These are phyloP conservation scores for Polyodon spathula DNA, from an alignment of 2,113 vertebrate genomes.

Conservation along the genomic window DNA sequence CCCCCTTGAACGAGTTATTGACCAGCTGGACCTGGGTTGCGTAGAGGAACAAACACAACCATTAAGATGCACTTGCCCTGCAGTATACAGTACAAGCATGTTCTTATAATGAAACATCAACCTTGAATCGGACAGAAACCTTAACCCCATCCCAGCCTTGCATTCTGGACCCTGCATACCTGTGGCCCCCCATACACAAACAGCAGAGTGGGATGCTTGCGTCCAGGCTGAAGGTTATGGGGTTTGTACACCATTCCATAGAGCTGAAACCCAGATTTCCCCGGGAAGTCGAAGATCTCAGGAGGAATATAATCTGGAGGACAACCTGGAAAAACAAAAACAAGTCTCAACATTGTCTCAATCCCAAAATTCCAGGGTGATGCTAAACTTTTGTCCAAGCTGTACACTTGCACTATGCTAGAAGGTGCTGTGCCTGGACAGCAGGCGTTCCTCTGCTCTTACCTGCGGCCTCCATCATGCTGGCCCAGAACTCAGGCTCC, in stretches of 20 bases:
- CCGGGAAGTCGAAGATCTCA: constrained; percentile 85
- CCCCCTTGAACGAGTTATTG: constrained; percentile 95
- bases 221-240: constrained; percentile 74
- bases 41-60: constrained; percentile 6
- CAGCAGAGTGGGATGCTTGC: constrained; percentile 88
- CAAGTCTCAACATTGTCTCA: too few species aligned
- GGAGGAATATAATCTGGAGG: constrained; percentile 87
- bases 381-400: too few species aligned
- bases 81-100: too few species aligned
- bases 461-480: constrained; percentile 97
- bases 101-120: too few species aligned
- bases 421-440: neutral
- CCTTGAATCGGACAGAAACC: too few species aligned
- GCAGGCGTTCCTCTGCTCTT: constrained; percentile 23
- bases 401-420: neutral
- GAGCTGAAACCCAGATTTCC: constrained; percentile 73
- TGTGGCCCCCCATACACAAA: constrained; percentile 94
- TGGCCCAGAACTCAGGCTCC: constrained; percentile 89
- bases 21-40: constrained; percentile 90
- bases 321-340: constrained; percentile 66
- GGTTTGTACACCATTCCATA: constrained; percentile 96
- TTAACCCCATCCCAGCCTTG: too few species aligned
- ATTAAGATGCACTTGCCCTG: neutral
- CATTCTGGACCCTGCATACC: constrained; percentile 44
- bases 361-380: too few species aligned